Conservation (phyloP, 2,888 invertebrate species). For the Sepiola atlantica region DNA sequence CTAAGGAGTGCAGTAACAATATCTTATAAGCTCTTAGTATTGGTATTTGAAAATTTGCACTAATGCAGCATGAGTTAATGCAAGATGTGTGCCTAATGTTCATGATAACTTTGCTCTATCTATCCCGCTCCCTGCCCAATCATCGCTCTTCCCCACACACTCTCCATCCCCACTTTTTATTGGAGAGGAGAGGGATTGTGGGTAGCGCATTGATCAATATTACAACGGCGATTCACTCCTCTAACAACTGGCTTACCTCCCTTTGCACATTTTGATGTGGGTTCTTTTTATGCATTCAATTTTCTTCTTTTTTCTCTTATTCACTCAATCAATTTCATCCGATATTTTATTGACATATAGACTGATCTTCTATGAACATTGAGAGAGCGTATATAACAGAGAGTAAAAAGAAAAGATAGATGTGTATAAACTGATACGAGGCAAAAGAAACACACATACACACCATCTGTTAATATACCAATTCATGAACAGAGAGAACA, state of each 20-base stretch:
- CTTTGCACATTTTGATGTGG: neutral
- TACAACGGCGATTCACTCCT: neutral
- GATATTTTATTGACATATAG: neutral
- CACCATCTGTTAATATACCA: neutral
- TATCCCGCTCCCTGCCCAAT: neutral
- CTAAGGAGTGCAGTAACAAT: neutral
- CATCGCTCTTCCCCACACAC: neutral
- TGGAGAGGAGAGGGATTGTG: too few species aligned
- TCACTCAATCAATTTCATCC: slow-evolving; percentile 32
- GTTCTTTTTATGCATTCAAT: neutral
- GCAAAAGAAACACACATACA: neutral
- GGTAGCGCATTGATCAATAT: neutral
- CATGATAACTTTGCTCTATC: neutral
- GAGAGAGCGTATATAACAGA: neutral
- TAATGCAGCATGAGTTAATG: neutral
- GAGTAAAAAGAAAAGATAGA: neutral
- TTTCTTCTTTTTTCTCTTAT: neutral
- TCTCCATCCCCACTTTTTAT: neutral
- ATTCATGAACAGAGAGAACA: too few species aligned
- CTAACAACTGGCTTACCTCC: slow-evolving; percentile 32
- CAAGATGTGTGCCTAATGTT: neutral
- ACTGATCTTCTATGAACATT: neutral
- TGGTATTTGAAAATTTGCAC: slow-evolving; percentile 32
- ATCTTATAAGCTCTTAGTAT: neutral
- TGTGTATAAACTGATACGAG: neutral